These are phyloP conservation scores for Colletes gigas DNA, from an alignment of 1,140 invertebrate genomes.

Conservation along the genomic window DNA sequence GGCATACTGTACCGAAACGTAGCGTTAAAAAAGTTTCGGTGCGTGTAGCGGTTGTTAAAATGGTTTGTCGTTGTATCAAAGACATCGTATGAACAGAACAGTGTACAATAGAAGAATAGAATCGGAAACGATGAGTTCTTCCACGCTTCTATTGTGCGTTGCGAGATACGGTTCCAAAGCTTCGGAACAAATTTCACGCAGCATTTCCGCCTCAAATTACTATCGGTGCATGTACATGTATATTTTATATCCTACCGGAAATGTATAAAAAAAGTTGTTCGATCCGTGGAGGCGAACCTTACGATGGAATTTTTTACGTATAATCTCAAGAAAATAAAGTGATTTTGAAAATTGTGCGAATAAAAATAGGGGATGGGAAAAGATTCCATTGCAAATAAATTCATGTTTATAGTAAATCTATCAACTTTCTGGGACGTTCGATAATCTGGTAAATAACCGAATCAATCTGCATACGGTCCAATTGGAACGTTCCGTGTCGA, in stretches of 20 bases:
- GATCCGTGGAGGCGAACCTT: too few relatives aligned
- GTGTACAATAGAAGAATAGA: neutral
- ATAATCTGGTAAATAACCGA: neutral
- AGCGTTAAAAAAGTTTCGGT: neutral
- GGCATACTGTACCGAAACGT: neutral
- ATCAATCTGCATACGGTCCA: neutral
- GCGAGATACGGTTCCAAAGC: neutral
- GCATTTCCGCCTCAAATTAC: too few relatives aligned
- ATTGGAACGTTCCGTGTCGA: neutral
- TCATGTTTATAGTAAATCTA: neutral
- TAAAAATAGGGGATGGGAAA: too few relatives aligned
- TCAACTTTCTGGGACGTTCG: neutral
- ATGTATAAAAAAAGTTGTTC: too few relatives aligned
- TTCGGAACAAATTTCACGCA: too few relatives aligned
- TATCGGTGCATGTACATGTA: too few relatives aligned
- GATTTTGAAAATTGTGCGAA: too few relatives aligned
- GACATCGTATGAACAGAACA: neutral
- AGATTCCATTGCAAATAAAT: too few relatives aligned
- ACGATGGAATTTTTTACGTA: too few relatives aligned
- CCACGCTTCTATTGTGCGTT: neutral
- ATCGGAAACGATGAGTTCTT: conserved; percentile 8
- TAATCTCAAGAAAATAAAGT: too few relatives aligned
- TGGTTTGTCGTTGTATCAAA: neutral
- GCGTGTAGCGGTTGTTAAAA: neutral
- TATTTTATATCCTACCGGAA: too few relatives aligned